phyloP scores from a whole-genome alignment of 1,140 invertebrate species.

The Conus betulinus region DNA sequence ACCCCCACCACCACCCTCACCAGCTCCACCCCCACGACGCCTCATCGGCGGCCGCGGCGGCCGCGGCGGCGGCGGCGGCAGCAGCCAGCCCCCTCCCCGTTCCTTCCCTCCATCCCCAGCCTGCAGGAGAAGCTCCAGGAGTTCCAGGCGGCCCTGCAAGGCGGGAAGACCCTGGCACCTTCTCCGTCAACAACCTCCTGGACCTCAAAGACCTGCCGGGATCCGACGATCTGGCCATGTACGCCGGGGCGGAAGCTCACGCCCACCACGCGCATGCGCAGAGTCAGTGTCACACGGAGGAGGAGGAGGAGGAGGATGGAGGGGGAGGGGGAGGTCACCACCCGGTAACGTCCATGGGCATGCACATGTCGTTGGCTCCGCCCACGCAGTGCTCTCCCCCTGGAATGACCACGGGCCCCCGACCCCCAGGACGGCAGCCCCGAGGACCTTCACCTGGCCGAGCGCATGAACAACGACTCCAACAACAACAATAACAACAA shows the following conservation, averaged over 20 bases:
- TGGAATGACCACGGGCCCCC: background rate
- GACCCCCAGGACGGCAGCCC: constrained; percentile 32
- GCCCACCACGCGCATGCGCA: constrained; percentile 40
- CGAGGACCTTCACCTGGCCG: constrained; percentile 28
- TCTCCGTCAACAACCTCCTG: constrained; percentile 64
- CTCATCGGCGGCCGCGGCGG: background rate
- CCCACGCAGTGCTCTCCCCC: constrained; percentile 24
- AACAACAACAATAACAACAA: constrained; percentile 14
- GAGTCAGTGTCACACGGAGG: background rate
- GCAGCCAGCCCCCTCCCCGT: constrained; percentile 1
- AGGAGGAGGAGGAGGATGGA: background rate
- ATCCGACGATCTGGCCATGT: constrained; percentile 63
- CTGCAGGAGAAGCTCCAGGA: constrained; percentile 64
- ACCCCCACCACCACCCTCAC: constrained; percentile 15
- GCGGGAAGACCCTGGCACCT: constrained; percentile 50
- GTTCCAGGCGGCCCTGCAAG: constrained; percentile 61
- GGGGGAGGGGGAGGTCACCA: background rate
- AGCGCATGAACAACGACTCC: background rate
- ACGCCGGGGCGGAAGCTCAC: constrained; percentile 58
- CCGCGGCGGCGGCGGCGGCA: constrained; percentile 1
- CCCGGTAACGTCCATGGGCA: constrained; percentile 5
- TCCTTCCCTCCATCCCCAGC: constrained; percentile 22
- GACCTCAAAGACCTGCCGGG: constrained; percentile 63
- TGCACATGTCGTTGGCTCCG: constrained; percentile 15
- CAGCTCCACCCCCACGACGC: constrained; percentile 1